Conservation (phyloP, 2,888 invertebrate genomes). For the Caenorhabditis drosophilae region DNA sequence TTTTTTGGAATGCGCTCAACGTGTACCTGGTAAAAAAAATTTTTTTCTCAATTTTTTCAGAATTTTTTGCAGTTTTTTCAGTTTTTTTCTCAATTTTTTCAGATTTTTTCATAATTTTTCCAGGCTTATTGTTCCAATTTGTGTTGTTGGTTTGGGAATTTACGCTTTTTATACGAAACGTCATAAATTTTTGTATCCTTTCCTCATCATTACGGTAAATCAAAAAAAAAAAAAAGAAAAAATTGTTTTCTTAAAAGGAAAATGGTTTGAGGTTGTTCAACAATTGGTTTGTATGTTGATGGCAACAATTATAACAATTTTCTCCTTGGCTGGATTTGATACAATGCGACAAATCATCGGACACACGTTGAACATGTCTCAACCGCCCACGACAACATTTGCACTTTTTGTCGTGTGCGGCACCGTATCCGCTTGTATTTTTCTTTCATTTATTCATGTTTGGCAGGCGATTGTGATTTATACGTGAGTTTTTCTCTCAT, state of each 20-base stretch:
- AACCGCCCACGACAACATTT: slow-evolving; percentile 32
- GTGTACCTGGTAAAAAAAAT: slow-evolving; percentile 47
- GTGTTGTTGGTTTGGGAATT: slow-evolving; percentile 53
- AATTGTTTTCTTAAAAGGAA: background rate
- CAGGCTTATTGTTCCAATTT: slow-evolving; percentile 57
- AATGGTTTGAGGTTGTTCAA: slow-evolving; percentile 57
- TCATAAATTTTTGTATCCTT: slow-evolving; percentile 65
- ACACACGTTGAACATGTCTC: slow-evolving; percentile 43
- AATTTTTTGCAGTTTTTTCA: background rate
- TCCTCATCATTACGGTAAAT: slow-evolving; percentile 62
- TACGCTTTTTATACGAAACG: slow-evolving; percentile 56
- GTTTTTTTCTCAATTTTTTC: background rate
- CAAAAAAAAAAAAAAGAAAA: background rate
- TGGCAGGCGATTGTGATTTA: slow-evolving; percentile 64
- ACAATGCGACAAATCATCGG: slow-evolving; percentile 59
- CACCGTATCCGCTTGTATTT: slow-evolving; percentile 55
- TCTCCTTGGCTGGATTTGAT: slow-evolving; percentile 58
- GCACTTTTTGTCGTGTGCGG: slow-evolving; percentile 47
- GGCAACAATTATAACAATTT: slow-evolving; percentile 56
- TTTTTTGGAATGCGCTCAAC: slow-evolving; percentile 63
- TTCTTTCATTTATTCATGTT: slow-evolving; percentile 56
- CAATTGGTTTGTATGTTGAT: slow-evolving; percentile 62
- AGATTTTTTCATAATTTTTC: slow-evolving; percentile 1
- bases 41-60: no score
- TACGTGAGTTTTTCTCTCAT: slow-evolving; percentile 36